Conservation (phyloP, 2,797 vertebrate species). For the Syngnathus acus region DNA sequence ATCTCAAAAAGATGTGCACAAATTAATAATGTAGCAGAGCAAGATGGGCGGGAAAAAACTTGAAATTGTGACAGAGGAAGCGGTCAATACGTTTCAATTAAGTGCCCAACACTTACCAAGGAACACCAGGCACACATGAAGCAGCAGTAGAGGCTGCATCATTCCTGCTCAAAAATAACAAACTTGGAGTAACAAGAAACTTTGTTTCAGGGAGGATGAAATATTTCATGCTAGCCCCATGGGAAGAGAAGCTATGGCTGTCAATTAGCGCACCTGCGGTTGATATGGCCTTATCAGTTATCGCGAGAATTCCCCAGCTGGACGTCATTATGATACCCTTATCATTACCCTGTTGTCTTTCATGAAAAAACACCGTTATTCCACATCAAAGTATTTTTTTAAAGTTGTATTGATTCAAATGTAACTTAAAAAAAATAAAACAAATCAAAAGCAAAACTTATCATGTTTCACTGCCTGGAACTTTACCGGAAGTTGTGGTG, state of each 20-base stretch:
- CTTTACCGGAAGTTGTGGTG: neutral
- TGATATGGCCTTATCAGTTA: no score
- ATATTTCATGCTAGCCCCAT: neutral
- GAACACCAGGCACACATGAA: slow-evolving; percentile 13
- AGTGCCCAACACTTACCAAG: slow-evolving; percentile 12
- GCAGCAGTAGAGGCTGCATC: slow-evolving; percentile 22
- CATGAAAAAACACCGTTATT: no score
- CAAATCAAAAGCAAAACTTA: neutral
- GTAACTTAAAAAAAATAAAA: neutral
- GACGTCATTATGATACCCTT: neutral
- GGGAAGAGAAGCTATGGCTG: neutral
- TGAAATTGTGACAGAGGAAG: neutral
- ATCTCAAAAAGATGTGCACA: no score
- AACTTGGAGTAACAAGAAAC: no score
- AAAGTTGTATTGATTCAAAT: neutral
- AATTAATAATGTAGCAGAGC: no score
- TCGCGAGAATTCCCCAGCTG: slow-evolving; percentile 1
- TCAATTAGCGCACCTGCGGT: slow-evolving; percentile 8
- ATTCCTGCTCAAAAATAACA: slow-evolving; percentile 1
- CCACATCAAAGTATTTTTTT: neutral
- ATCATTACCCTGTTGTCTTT: no score
- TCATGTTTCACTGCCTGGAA: neutral
- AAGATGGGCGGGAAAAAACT: no score
- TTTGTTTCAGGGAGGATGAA: neutral
- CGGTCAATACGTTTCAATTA: neutral